Evolutionary conservation across 2,888 invertebrate species (phyloP).

Genomic region (Drosophila paracracens): DNA sequence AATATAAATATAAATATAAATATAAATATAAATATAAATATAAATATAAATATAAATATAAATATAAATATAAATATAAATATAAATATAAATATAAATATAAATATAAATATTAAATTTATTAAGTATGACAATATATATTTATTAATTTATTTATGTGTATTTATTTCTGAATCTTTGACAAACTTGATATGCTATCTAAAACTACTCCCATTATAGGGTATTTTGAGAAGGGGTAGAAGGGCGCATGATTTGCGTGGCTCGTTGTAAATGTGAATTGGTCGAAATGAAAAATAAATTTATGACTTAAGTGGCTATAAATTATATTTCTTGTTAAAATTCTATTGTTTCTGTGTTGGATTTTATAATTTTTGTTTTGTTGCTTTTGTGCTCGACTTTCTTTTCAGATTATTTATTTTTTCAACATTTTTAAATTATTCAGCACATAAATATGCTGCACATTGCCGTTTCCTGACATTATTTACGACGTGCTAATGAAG

Average conservation of each 20-base stretch:
- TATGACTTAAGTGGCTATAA: slow-evolving; percentile 83
- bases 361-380: slow-evolving; percentile 44
- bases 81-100: too few relatives aligned
- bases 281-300: slow-evolving; percentile 83
- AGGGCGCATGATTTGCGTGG: slow-evolving; percentile 46
- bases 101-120: background rate
- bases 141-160: background rate
- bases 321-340: slow-evolving; percentile 82
- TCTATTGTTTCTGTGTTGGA: slow-evolving; percentile 73
- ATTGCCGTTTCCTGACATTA: slow-evolving; percentile 51
- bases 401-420: slow-evolving; percentile 54
- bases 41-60: too few relatives aligned
- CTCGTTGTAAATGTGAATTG: slow-evolving; percentile 78
- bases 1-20: background rate
- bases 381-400: slow-evolving; percentile 58
- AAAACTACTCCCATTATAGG: background rate
- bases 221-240: slow-evolving; percentile 34
- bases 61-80: too few relatives aligned
- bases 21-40: too few relatives aligned
- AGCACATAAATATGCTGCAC: slow-evolving; percentile 53
- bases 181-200: background rate
- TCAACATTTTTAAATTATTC: slow-evolving; percentile 54
- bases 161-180: background rate
- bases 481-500: slow-evolving; percentile 65
- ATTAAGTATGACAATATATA: background rate